These are phyloP conservation scores for Ctenochaetus hawaiiensis DNA, from an alignment of 2,797 vertebrate species.

Conservation along the genomic window DNA sequence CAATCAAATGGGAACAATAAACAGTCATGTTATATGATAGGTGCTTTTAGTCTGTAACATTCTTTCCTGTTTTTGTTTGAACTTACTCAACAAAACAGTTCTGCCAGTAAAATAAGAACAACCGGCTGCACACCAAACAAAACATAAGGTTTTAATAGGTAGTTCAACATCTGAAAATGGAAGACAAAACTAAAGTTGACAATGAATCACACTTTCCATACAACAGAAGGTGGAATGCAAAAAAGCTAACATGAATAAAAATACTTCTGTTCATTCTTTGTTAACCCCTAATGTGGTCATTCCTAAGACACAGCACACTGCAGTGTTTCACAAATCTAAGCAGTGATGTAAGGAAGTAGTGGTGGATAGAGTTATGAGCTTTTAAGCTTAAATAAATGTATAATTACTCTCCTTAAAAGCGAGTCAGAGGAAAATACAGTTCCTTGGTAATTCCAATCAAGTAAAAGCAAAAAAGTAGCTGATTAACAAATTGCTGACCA, in stretches of 20 bases:
- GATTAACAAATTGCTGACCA: too few species aligned
- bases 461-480: too few species aligned
- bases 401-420: too few species aligned
- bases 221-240: neutral
- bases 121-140: constrained; percentile 7
- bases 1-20: constrained; percentile 49
- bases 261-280: neutral
- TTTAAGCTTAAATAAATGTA: too few species aligned
- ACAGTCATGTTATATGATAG: constrained; percentile 38
- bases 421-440: too few species aligned
- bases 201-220: neutral
- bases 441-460: too few species aligned
- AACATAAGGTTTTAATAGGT: constrained; percentile 1
- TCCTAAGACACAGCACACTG: constrained; percentile 6
- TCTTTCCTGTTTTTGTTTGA: constrained; percentile 27
- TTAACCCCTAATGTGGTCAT: neutral
- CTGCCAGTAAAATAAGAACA: neutral
- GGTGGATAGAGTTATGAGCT: too few species aligned
- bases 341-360: neutral
- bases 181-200: neutral
- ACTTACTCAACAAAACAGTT: constrained; percentile 8
- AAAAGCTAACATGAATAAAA: neutral
- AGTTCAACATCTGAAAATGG: constrained; percentile 6
- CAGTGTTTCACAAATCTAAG: neutral
- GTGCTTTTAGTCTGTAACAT: constrained; percentile 19